Base-by-base conservation (phyloP, 2,797 vertebrate species). In the Diglossa cyanea region DNA sequence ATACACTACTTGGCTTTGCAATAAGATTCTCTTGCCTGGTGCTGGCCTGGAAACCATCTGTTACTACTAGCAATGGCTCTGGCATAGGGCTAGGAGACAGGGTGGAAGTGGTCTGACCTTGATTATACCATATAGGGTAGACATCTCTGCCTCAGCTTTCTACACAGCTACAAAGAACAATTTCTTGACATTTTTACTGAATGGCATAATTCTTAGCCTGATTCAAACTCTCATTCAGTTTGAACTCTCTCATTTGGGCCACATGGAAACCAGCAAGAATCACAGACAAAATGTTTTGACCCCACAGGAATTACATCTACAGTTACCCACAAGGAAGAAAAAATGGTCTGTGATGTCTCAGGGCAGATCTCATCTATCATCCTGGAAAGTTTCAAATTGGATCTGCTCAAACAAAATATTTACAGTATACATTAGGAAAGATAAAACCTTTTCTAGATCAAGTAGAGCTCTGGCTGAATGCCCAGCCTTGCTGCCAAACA, bases 401-500 rank as follows among this genome's bases (percentile, higher is more conserved):
- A 74, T 89, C 63, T 85, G 63, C 61, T 76, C 50, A 53, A 89
- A 82, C 40, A 53, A 93, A 89, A 71, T 93, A 91, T 82, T 89
- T 93, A 73, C 66, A 55, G 44, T 70, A 50, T 73, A 70, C 13
- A 57, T 70, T 71, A 80, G 42, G 48, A 85, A 92, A 91, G 60
- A 82, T 42, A 70, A 89, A 94, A 89, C n/a, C 37, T 89, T 58
- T 91, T 91, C 84, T 87, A 70, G 70, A 79, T 66, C 53, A 70
- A 73, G 62, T 63, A 71, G 55, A 63, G n/a, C 37, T 60, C 78
- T 95, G 94, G 83, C 67, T 70, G 67, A 92, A 67, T 73, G 75
- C 81, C 91, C 37, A 71, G 67, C 48, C 53, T 79, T 87, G 55
- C 67, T 93, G 80, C 63, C 81, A 85, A 96, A 92, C 81, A 93